Evolutionary conservation across 23 tunicate species (phyloP), one percentile per base, ranked within the genome.

Genomic region (Ascidia mentula): DNA sequence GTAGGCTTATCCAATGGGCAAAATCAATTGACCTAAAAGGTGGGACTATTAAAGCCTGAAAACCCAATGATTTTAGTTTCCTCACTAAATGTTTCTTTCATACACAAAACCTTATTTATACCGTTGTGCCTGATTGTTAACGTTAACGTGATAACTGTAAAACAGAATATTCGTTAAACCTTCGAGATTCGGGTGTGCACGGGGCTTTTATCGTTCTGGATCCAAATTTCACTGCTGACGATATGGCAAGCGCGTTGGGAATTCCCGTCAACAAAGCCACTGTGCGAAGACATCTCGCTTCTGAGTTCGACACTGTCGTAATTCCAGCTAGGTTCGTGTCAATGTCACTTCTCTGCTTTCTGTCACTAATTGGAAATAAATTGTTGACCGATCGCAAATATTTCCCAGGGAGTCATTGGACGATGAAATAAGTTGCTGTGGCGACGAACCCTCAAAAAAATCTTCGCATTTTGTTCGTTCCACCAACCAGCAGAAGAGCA

Each of bases 21-120:
- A 92, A 92, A 83, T 83, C 97, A 24, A 75, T 92, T 40, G 97
- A 92, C 79, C 71, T 92, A 31, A 92, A 92, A 87, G 96, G 96
- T 90, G 0, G 12, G 71, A 2, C 60, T 18, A 28, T n/a, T 77
- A 31, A 31, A 18, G n/a, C n/a, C n/a, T n/a, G n/a, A n/a, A n/a
- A n/a, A n/a, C n/a, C n/a, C n/a, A n/a, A n/a, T n/a, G n/a, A n/a
- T n/a, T n/a, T n/a, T n/a, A n/a, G n/a, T n/a, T n/a, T n/a, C n/a
- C n/a, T n/a, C n/a, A n/a, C n/a, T n/a, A n/a, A n/a, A n/a, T n/a
- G n/a, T n/a, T n/a, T n/a, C n/a, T n/a, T n/a, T n/a, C n/a, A n/a
- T n/a, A n/a, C n/a, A n/a, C n/a, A n/a, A n/a, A n/a, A n/a, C n/a
- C n/a, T n/a, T n/a, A n/a, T n/a, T n/a, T n/a, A n/a, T n/a, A n/a